Evolutionary conservation across 2,113 vertebrate genomes (phyloP).

Genomic region (Pygoscelis antarcticus): DNA sequence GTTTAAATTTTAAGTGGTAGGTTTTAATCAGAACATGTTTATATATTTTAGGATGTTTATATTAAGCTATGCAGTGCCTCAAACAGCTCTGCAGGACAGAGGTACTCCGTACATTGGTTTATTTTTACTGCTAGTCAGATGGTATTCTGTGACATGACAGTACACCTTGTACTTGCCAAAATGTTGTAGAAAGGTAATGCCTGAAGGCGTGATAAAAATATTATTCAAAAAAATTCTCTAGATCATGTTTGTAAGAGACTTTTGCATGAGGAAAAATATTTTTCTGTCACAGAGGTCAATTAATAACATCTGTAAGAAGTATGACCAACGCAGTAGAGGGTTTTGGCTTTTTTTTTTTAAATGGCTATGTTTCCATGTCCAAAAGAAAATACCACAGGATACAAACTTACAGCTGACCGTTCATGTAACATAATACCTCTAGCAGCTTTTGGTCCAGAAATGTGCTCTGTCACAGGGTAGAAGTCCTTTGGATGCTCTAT

Average conservation of each 20-base stretch:
- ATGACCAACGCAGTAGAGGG: neutral
- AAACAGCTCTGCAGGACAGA: neutral
- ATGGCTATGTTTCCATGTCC: neutral
- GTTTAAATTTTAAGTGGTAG: neutral
- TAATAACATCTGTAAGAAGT: neutral
- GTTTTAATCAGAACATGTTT: neutral
- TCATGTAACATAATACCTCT: neutral
- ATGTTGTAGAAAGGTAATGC: neutral
- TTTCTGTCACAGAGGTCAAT: neutral
- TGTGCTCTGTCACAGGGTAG: neutral
- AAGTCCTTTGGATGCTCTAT: neutral
- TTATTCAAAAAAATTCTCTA: neutral
- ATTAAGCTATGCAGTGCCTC: neutral
- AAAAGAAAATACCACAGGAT: neutral
- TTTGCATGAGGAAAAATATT: constrained; percentile 1
- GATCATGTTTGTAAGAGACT: neutral
- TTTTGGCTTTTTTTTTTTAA: neutral
- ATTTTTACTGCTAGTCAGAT: neutral
- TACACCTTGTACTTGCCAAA: neutral
- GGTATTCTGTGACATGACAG: neutral
- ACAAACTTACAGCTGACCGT: neutral
- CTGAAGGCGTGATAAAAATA: neutral
- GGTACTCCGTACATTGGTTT: neutral
- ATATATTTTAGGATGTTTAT: constrained; percentile 2
- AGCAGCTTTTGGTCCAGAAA: neutral